These are phyloP conservation scores for Celastrina argiolus DNA, from an alignment of 2,888 invertebrate species.

Conservation along the genomic window DNA sequence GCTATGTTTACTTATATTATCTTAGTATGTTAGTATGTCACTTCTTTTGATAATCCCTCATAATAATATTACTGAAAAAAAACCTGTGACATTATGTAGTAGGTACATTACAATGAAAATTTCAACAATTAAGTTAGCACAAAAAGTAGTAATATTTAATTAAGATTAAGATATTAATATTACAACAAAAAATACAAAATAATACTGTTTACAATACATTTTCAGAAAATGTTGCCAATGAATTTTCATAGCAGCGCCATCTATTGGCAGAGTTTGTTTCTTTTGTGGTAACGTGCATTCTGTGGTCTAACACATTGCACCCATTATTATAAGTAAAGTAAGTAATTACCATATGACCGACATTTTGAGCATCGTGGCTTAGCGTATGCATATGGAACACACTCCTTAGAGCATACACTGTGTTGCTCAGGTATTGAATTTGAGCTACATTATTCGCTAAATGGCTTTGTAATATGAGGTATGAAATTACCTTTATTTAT, in stretches of 20 bases:
- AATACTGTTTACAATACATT: no score
- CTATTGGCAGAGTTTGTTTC: not conserved
- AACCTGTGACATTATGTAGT: no score
- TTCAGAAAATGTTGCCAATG: no score
- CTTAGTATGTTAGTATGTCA: no score
- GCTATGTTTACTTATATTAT: not conserved
- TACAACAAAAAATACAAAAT: not conserved
- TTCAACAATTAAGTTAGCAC: no score
- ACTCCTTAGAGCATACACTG: not conserved
- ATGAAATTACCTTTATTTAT: no score
- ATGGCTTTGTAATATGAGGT: not conserved
- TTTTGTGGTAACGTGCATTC: not conserved
- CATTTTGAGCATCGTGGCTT: not conserved
- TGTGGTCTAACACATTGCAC: not conserved
- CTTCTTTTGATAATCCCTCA: no score
- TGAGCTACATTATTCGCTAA: not conserved
- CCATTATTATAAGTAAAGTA: not conserved
- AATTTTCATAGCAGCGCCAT: not conserved
- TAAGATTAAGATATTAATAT: no score
- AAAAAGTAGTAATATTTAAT: no score
- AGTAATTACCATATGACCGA: conserved; percentile 8
- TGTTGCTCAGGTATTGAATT: not conserved
- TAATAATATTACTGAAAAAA: no score
- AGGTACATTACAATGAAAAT: no score
- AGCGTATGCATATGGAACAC: not conserved